Evolutionary conservation across 2,888 invertebrate species (phyloP).

Genomic region (Parnassius mnemosyne): DNA sequence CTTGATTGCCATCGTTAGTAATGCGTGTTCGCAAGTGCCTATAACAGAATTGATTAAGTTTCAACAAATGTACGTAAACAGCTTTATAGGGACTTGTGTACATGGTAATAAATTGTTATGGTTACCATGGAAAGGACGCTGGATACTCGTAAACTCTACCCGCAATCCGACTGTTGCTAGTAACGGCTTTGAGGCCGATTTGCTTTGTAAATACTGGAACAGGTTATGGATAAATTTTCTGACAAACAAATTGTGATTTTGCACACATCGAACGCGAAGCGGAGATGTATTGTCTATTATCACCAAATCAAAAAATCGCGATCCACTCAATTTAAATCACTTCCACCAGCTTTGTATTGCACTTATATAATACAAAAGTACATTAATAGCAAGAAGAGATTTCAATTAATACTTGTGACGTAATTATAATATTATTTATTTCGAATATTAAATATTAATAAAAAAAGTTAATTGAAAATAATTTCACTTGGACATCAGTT

Average conservation of each 20-base stretch:
- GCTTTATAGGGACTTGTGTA: slow-evolving; percentile 9
- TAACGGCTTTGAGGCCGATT: not conserved
- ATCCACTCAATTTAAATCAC: no score
- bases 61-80: slow-evolving; percentile 9
- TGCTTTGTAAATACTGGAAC: not conserved
- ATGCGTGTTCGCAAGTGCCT: slow-evolving; percentile 14
- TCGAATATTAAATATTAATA: no score
- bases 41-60: slow-evolving; percentile 24
- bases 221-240: slow-evolving; percentile 2
- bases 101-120: slow-evolving; percentile 13
- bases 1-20: slow-evolving; percentile 17
- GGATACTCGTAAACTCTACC: not conserved
- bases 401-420: no score
- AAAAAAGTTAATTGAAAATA: no score
- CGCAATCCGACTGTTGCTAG: not conserved
- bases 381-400: no score
- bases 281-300: not conserved
- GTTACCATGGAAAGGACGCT: not conserved
- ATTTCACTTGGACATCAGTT: no score
- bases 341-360: no score
- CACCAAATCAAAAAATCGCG: no score
- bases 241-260: no score
- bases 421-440: no score
- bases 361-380: no score
- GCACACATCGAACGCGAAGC: not conserved